Evolutionary conservation across 1,140 invertebrate genomes (phyloP), one percentile per base, ranked within the genome.

Genomic region (Dendroctonus valens): DNA sequence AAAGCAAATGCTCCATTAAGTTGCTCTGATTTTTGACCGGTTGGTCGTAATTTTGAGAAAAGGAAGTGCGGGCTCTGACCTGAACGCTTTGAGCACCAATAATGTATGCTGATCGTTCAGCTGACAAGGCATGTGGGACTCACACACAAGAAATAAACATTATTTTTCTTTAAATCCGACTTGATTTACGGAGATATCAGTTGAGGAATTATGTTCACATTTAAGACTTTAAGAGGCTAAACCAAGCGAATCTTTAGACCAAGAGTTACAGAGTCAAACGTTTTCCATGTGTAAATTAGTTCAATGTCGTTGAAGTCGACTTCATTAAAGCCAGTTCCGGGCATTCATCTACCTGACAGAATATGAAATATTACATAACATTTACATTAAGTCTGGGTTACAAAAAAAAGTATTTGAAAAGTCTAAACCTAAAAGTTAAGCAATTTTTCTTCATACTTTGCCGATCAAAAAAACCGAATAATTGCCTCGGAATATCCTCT

Each of bases 111-210:
- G 50, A 44, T 53, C 48, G 41, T 51, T 53, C 49, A 15, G 26
- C 38, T 41, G 38, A 51, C 50, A 52, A 41, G 58, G 58, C 46
- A 60, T 60, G 50, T 53, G 58, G 59, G 59, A 51, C 59, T 62
- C 48, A 62, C 59, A 62, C 59, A 59, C 58, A 26, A 58, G 58
- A 49, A 58, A 58, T 59, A 59, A 59, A 59, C 42, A 37, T 49
- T 59, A 12, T 37, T 59, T 58, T 58, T 49, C 46, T 41, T 59
- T 62, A 51, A 52, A 52, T 62, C 41, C 59, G 41, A 41, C 49
- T 62, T 62, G 59, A 62, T 62, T 62, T 62, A 62, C 59, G 9
- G 48, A 52, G 48, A 53, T 41, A 62, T 52, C 50, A 38, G 26
- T 8, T 62, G 59, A 62, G 38, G 59, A 52, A 52, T 51, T 60